Conservation (phyloP, 2,113 vertebrate genomes). For the Ctenomys sociabilis region DNA sequence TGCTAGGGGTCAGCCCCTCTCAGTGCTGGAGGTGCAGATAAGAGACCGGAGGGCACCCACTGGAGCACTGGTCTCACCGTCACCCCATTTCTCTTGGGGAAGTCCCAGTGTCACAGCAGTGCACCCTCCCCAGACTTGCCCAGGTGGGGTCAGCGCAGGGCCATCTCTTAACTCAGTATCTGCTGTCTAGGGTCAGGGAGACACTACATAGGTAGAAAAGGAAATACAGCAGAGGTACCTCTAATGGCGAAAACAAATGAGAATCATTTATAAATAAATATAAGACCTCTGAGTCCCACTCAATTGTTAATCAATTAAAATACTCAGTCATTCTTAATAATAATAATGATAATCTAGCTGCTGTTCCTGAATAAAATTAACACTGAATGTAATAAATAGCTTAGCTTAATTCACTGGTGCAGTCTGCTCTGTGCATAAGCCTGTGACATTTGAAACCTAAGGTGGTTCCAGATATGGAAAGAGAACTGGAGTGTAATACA, state of each 20-base stretch:
- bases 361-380: background rate
- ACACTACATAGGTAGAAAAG: background rate
- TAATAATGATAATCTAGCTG: background rate
- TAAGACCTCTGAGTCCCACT: background rate
- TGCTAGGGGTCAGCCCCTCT: background rate
- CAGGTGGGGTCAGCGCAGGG: background rate
- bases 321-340: background rate
- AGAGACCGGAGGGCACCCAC: too few species aligned
- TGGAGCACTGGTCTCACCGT: background rate
- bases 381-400: background rate
- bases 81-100: background rate
- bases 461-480: background rate
- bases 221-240: background rate
- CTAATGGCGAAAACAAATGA: slow-evolving; percentile 1
- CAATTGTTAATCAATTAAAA: slow-evolving; percentile 9
- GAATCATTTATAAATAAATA: slow-evolving; percentile 8
- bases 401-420: slow-evolving; percentile 19
- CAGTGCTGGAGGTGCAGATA: background rate
- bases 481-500: background rate
- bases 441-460: background rate
- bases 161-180: background rate
- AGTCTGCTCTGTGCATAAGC: background rate
- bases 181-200: background rate
- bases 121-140: background rate
- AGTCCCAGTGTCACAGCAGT: background rate